These are phyloP conservation scores for Pipistrellus nathusii DNA, from an alignment of 2,797 vertebrate species.

Conservation along the genomic window DNA sequence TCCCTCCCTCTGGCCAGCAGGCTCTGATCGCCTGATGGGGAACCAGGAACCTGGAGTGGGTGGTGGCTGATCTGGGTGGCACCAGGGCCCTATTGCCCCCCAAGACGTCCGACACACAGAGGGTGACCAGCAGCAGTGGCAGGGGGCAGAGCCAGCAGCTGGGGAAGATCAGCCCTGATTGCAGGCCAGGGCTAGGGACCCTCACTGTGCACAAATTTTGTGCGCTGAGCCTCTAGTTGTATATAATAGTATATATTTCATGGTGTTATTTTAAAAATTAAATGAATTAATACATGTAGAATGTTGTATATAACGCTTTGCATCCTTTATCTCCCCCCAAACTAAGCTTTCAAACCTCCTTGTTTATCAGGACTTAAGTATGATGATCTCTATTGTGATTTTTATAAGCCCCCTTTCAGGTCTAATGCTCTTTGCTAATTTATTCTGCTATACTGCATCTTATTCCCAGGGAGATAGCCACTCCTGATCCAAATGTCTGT, in stretches of 20 bases:
- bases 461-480: neutral
- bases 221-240: neutral
- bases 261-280: neutral
- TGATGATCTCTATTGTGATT: neutral
- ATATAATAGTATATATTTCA: neutral
- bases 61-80: too few species aligned
- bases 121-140: too few species aligned
- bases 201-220: too few species aligned
- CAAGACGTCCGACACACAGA: too few species aligned
- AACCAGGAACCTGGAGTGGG: too few species aligned
- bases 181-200: too few species aligned
- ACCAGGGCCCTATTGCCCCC: too few species aligned
- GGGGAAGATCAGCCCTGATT: too few species aligned
- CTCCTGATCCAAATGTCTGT: neutral
- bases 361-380: neutral
- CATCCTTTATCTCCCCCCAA: neutral
- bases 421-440: neutral
- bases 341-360: neutral
- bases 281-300: neutral
- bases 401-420: neutral
- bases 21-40: too few species aligned
- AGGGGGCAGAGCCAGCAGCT: too few species aligned
- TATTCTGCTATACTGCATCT: neutral
- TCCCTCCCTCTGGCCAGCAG: too few species aligned
- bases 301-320: neutral